Evolutionary conservation across 1,140 invertebrate genomes (phyloP).

Genomic region (Micrasema longulum): DNA sequence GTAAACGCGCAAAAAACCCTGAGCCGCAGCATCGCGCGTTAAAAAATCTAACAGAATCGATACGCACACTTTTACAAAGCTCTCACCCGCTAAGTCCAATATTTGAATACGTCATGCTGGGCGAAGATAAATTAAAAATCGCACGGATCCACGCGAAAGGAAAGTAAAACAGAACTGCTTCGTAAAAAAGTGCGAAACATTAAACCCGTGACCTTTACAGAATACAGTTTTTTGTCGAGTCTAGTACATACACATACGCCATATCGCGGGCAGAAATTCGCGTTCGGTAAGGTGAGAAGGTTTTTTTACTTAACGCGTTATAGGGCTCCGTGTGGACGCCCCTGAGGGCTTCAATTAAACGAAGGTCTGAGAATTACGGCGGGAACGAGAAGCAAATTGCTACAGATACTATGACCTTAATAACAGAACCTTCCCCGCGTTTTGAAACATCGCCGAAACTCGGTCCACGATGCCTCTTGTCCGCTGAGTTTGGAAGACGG

Average conservation of each 20-base stretch:
- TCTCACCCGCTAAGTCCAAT: neutral
- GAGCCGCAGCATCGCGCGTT: no score
- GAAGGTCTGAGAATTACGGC: slow-evolving; percentile 22
- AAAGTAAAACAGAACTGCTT: slow-evolving; percentile 11
- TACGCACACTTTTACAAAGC: neutral
- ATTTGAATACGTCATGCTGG: slow-evolving; percentile 2
- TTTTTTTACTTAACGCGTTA: no score
- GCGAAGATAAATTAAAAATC: slow-evolving; percentile 8
- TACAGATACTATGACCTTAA: slow-evolving; percentile 17
- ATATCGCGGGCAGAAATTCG: neutral
- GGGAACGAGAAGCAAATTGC: slow-evolving; percentile 29
- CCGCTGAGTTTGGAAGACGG: no score
- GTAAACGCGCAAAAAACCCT: neutral
- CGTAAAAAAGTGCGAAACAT: slow-evolving; percentile 10
- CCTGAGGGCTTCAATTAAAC: slow-evolving; percentile 26
- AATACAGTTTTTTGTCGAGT: neutral
- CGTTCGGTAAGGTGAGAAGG: neutral
- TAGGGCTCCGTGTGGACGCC: neutral
- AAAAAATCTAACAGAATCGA: neutral
- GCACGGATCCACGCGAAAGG: slow-evolving; percentile 3
- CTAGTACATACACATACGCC: neutral
- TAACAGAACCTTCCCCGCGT: neutral
- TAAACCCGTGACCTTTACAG: slow-evolving; percentile 18
- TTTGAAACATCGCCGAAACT: neutral
- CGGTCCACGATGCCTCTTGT: no score